Base-by-base conservation (phyloP, 2,888 invertebrate species). In the Acanthosepion pharaonis region DNA sequence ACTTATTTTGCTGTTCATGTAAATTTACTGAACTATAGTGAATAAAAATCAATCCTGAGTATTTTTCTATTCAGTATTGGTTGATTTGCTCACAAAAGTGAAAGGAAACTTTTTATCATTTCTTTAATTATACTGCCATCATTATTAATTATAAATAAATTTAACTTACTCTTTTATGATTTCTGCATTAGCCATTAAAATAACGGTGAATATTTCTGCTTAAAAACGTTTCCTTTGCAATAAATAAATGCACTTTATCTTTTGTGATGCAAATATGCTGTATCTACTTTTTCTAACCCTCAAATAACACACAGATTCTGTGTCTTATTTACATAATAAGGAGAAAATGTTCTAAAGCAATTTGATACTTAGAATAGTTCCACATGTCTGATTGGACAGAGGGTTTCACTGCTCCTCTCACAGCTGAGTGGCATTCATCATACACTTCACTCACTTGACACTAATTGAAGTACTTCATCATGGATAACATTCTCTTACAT, bases 361-460 rank as follows among this genome's bases (percentile, higher is more conserved):
- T 78, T 78, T 28, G 78, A 78, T 78, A 59, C 20, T 18, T 49
- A 53, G 53, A 53, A 49, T 55, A 42, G 18, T 53, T 94, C 28
- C n/a, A 94, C 28, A 25, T 33, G n/a, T 92, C 49, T 92, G 9
- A 92, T 51, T 25, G 28, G 48, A 92, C 92, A 28, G 92, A 53
- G 20, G 48, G 15, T 51, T 42, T n/a, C 9, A 28, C 49, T 51
- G 92, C 92, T 51, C 28, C 18, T 51, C 49, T 92, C n/a, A 51
- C 42, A 92, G 51, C 51, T 42, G 92, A 53, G 51, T 92, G 48
- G 92, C 78, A 78, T 78, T 78, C 78, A 78, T 78, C 78, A n/a
- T n/a, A n/a, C n/a, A 78, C 78, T 78, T 78, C 78, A 78, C 78
- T 78, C 78, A 78, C 78, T 78, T 78, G 78, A 78, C 78, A 78